phyloP scores from a whole-genome alignment of 1,140 invertebrate species.

The Drosophila leontia region DNA sequence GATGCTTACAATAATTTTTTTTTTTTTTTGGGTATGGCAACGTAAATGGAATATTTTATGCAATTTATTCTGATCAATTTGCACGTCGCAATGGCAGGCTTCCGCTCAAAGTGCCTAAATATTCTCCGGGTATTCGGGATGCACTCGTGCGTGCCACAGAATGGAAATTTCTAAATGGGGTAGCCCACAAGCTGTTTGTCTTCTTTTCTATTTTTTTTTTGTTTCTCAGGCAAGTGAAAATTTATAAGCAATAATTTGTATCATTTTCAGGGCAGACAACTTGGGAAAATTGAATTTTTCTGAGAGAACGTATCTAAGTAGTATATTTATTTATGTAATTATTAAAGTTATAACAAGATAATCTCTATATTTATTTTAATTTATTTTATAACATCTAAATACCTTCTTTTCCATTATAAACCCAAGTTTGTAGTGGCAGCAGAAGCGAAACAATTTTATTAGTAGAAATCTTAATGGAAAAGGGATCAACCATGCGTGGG shows the following conservation, averaged over 20 bases:
- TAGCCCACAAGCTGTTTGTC: constrained; percentile 11
- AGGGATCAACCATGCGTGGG: constrained; percentile 41
- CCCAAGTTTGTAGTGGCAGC: neutral
- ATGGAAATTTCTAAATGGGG: constrained; percentile 53
- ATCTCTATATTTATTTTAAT: too few species aligned
- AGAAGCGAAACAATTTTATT: neutral
- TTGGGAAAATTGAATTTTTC: neutral
- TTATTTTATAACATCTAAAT: neutral
- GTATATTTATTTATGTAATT: neutral
- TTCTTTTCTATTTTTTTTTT: neutral
- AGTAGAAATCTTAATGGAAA: constrained; percentile 12
- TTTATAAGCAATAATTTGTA: constrained; percentile 14
- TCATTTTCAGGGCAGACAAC: neutral
- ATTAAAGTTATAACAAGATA: too few species aligned
- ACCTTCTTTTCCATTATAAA: neutral
- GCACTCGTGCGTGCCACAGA: constrained; percentile 69
- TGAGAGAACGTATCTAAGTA: accelerated
- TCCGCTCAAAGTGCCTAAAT: constrained; percentile 51
- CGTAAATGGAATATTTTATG: constrained; percentile 83
- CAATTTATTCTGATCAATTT: constrained; percentile 78
- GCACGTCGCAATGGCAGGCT: constrained; percentile 49
- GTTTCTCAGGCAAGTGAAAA: constrained; percentile 1
- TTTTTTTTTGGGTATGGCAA: constrained; percentile 39
- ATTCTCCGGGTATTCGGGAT: constrained; percentile 63
- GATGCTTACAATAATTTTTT: constrained; percentile 61